Evolutionary conservation across 2,888 invertebrate species (phyloP).

Genomic region (Phragmatobia fuliginosa): DNA sequence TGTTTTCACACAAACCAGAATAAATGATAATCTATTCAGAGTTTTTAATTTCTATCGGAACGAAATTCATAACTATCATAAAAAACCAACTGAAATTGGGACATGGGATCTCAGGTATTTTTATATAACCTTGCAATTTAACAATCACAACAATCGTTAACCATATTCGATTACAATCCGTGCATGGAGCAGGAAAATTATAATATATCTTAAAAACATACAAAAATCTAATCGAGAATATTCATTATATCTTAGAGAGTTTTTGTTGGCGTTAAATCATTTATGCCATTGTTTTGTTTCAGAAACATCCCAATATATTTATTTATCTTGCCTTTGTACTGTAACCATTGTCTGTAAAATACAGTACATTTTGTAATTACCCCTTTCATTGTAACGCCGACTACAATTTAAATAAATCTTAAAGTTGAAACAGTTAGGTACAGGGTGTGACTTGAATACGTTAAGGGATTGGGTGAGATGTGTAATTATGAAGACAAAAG

Average conservation of each 20-base stretch:
- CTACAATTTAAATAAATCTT: conserved; percentile 12
- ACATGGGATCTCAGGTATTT: no score
- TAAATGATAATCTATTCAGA: not conserved
- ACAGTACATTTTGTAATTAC: conserved; percentile 15
- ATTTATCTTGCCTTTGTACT: conserved; percentile 14
- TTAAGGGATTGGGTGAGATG: not conserved
- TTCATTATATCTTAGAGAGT: not conserved
- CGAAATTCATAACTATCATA: no score
- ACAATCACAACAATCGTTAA: no score
- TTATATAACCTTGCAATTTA: no score
- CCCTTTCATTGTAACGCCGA: conserved; percentile 9
- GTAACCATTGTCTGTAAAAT: conserved; percentile 6
- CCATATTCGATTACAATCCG: no score
- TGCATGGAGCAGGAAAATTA: no score
- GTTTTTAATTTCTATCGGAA: no score
- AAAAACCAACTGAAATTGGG: no score
- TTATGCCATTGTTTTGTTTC: conserved; percentile 8
- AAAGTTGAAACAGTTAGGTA: conserved; percentile 8
- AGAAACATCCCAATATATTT: conserved; percentile 13
- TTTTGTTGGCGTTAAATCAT: not conserved
- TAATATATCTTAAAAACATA: not conserved
- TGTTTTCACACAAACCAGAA: not conserved
- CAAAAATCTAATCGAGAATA: not conserved
- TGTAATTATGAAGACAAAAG: not conserved
- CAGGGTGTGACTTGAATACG: not conserved